phyloP scores from a whole-genome alignment of 1,140 invertebrate genomes.

The Laupala kohalensis region DNA sequence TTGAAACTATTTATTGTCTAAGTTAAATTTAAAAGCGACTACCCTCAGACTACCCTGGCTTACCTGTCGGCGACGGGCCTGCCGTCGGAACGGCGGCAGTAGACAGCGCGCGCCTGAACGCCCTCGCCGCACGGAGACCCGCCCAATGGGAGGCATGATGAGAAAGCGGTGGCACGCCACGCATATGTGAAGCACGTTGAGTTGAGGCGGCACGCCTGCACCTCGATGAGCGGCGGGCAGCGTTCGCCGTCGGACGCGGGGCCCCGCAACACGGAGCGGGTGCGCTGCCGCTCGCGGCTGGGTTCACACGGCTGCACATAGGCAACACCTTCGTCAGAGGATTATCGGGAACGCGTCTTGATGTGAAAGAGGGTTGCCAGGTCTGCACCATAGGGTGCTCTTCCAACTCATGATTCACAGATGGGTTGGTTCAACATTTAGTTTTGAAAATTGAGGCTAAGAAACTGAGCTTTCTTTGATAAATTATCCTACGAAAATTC shows the following conservation, averaged over 20 bases:
- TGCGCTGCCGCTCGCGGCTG: slow-evolving; percentile 35
- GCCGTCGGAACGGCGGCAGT: slow-evolving; percentile 41
- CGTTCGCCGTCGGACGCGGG: slow-evolving; percentile 21
- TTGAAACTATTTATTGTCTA: no score
- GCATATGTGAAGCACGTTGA: slow-evolving; percentile 36
- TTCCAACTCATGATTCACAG: no score
- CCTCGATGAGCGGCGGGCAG: slow-evolving; percentile 41
- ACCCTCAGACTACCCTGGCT: no score
- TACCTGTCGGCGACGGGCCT: slow-evolving; percentile 38
- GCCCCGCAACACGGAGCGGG: slow-evolving; percentile 38
- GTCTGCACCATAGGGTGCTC: no score
- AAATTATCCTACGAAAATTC: no score
- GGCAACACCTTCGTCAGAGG: no score
- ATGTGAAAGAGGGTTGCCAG: no score
- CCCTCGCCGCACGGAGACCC: slow-evolving; percentile 48
- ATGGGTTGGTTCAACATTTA: no score
- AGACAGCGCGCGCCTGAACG: slow-evolving; percentile 36
- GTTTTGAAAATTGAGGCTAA: no score
- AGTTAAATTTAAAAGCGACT: no score
- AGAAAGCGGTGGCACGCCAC: slow-evolving; percentile 42
- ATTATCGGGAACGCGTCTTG: no score
- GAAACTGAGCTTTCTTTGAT: no score
- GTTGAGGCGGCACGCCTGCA: slow-evolving; percentile 38
- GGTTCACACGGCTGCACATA: slow-evolving; percentile 22
- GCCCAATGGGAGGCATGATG: slow-evolving; percentile 44